Evolutionary conservation across 2,113 vertebrate species (phyloP).

Genomic region (Neolamprologus ventralis): DNA sequence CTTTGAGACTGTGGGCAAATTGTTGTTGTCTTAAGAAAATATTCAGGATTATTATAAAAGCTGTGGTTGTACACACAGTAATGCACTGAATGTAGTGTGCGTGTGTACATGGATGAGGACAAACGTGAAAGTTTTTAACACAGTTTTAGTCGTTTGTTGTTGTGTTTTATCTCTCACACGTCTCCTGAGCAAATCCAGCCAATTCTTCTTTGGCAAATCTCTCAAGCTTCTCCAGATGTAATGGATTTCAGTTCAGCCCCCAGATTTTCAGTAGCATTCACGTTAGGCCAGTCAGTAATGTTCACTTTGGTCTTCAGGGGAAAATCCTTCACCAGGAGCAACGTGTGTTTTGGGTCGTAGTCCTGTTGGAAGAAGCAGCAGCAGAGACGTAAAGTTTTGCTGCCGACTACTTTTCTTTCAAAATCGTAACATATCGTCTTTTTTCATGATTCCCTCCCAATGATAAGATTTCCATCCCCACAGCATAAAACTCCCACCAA

Average conservation of each 20-base stretch:
- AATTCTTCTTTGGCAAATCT: background rate
- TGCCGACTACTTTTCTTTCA: rapidly evolving
- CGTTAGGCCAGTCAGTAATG: background rate
- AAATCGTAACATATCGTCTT: background rate
- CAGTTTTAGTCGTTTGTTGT: background rate
- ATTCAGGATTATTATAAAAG: background rate
- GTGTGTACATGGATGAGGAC: background rate
- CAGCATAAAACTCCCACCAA: background rate
- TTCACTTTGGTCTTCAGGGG: background rate
- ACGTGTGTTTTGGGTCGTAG: rapidly evolving
- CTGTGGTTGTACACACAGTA: background rate
- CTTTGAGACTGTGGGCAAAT: background rate
- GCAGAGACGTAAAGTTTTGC: background rate
- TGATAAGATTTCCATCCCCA: background rate
- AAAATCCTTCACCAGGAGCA: background rate
- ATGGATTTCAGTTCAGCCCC: background rate
- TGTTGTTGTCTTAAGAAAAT: background rate
- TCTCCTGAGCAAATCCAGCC: background rate
- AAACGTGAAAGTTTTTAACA: background rate
- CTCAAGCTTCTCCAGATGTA: background rate
- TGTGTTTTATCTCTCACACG: background rate
- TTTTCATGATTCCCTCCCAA: background rate
- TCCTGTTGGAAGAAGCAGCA: background rate
- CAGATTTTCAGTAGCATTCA: background rate
- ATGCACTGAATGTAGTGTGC: background rate